Base-by-base conservation (phyloP, 2,797 vertebrate species). In the Lagodon rhomboides region DNA sequence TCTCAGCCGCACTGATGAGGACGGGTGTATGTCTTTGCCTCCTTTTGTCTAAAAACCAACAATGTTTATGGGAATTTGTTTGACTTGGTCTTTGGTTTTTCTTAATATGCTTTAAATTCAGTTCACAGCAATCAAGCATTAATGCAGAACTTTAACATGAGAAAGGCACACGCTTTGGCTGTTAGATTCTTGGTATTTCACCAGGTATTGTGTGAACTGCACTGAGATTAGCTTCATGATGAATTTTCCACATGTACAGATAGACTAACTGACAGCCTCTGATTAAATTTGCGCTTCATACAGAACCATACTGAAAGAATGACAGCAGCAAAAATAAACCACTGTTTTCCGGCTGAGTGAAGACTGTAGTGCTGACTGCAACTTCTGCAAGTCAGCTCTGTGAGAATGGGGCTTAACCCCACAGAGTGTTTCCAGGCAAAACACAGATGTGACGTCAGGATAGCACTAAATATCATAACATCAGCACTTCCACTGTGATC, bases 401-500 rank as follows among this genome's bases (percentile, higher is more conserved):
- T 61, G 6, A 76, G 41, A 87, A 63, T 12, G 69, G 84, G 85
- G 84, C 68, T 78, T 74, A 87, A 91, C 86, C 86, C 77, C 67
- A 43, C 73, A 75, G 18, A 78, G 34, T 34, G 79, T 91, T 91
- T 91, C 91, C 89, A 85, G 72, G 76, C 77, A 86, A 75, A 83
- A 82, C 79, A 73, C 11, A 65, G 23, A 53, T 34, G 75, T 89
- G 85, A 89, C 76, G 79, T 90, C 79, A 83, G 85, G 23, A 64
- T 9, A 25, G 54, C 50, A 15, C n/a, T 0, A 27, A 76, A 84
- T 77, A 17, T 70, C 15, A 22, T 17, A 54, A 1, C 71, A 77
- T 90, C 88, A 87, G 87, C 88, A 72, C 69, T 87, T 89, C 77
- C 75, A 82, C 2, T 61, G 30, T 17, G 13, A 65, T 74, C 41